phyloP scores from a whole-genome alignment of 2,888 invertebrate genomes.

The Zeuzera pyrina region DNA sequence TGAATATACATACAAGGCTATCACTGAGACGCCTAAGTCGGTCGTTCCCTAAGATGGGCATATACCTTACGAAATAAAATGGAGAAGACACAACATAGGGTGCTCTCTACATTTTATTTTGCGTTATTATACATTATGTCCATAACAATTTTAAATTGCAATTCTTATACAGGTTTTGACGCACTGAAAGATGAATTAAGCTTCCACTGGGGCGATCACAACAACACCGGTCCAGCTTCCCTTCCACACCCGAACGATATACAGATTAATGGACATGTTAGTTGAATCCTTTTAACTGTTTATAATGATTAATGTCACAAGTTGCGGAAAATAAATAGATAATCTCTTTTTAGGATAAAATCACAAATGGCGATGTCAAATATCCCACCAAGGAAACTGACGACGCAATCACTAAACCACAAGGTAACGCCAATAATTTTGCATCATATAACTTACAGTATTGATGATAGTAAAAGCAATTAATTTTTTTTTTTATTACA shows the following conservation, averaged over 20 bases:
- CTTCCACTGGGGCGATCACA: slow-evolving; percentile 80
- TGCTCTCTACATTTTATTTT: too few species aligned
- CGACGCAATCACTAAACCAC: slow-evolving; percentile 38
- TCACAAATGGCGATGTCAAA: slow-evolving; percentile 58
- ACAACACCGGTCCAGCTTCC: slow-evolving; percentile 76
- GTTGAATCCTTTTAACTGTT: background rate
- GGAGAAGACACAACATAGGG: too few species aligned
- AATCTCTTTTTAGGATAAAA: slow-evolving; percentile 8
- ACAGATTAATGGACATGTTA: slow-evolving; percentile 51
- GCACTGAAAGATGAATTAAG: slow-evolving; percentile 81
- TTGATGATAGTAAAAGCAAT: background rate
- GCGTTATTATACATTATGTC: too few species aligned
- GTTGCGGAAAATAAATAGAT: background rate
- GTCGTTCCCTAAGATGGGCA: too few species aligned
- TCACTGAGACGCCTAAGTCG: too few species aligned
- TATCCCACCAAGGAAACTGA: slow-evolving; percentile 38
- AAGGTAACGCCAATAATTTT: slow-evolving; percentile 28
- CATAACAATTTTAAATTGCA: too few species aligned
- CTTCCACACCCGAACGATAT: slow-evolving; percentile 39
- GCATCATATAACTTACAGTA: background rate
- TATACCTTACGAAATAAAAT: too few species aligned
- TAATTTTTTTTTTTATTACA: slow-evolving; percentile 20
- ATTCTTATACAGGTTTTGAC: slow-evolving; percentile 74
- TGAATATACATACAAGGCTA: too few species aligned
- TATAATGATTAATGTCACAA: background rate